phyloP scores from a whole-genome alignment of 2,888 invertebrate genomes.

The Diaperis boleti region DNA sequence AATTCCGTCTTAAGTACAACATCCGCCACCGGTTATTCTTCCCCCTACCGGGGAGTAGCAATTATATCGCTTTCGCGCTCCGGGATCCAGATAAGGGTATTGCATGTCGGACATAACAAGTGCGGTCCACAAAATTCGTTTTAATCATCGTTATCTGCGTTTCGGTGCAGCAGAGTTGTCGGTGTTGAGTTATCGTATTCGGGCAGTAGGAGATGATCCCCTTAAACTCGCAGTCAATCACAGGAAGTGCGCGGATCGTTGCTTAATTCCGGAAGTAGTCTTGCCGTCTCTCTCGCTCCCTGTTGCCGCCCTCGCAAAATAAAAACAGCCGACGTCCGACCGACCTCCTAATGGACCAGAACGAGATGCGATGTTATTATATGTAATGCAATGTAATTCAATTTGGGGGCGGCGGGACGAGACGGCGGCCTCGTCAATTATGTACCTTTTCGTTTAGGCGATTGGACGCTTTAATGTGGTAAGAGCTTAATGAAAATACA shows the following conservation, averaged over 20 bases:
- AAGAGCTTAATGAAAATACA: too few species aligned
- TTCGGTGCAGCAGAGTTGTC: slow-evolving; percentile 33
- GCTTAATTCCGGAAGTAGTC: slow-evolving; percentile 59
- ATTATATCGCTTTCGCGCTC: slow-evolving; percentile 27
- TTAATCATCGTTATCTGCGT: slow-evolving; percentile 36
- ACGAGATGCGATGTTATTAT: slow-evolving; percentile 50
- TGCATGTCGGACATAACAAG: slow-evolving; percentile 32
- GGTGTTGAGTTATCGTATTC: slow-evolving; percentile 41
- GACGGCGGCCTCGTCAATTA: slow-evolving; percentile 11
- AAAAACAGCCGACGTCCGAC: slow-evolving; percentile 45
- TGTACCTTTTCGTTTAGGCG: not conserved
- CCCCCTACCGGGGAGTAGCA: not conserved
- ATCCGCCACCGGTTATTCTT: too few species aligned
- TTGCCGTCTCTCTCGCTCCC: slow-evolving; percentile 49
- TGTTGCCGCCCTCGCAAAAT: slow-evolving; percentile 36
- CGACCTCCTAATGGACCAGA: slow-evolving; percentile 45
- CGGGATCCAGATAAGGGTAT: slow-evolving; percentile 20
- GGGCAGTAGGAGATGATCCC: slow-evolving; percentile 45
- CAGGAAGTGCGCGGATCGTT: slow-evolving; percentile 58
- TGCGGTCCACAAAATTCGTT: slow-evolving; percentile 29
- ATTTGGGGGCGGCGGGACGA: slow-evolving; percentile 24
- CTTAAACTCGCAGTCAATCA: slow-evolving; percentile 57
- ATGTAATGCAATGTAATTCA: slow-evolving; percentile 46
- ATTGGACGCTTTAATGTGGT: too few species aligned
- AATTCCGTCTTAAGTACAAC: too few species aligned